Conservation (phyloP, 2,888 invertebrate species). For the Cheilosia soror region DNA sequence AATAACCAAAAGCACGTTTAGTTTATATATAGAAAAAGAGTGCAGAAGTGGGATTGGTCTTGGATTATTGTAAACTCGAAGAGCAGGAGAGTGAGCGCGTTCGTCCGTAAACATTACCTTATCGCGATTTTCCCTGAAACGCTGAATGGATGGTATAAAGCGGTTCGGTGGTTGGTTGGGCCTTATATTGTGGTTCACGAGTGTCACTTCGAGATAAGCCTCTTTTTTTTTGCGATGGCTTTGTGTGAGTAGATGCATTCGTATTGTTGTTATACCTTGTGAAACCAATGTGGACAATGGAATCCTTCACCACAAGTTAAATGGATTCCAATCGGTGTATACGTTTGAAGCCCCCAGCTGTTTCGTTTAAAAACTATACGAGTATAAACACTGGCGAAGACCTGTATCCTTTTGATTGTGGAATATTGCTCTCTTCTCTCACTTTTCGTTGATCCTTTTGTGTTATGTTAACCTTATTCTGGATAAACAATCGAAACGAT, state of each 20-base stretch:
- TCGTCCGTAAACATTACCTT: conserved; percentile 67
- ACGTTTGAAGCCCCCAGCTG: conserved; percentile 38
- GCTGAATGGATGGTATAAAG: conserved; percentile 41
- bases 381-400: neutral
- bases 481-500: conserved; percentile 75
- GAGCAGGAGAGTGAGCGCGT: conserved; percentile 37
- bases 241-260: conserved; percentile 32
- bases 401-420: conserved; percentile 45
- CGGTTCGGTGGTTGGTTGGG: conserved; percentile 16
- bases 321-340: conserved; percentile 52
- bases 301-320: conserved; percentile 56
- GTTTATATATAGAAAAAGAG: conserved; percentile 1
- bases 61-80: conserved; percentile 1
- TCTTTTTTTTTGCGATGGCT: conserved; percentile 15
- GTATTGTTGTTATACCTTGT: neutral
- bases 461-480: conserved; percentile 72
- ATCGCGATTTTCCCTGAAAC: conserved; percentile 57
- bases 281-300: conserved; percentile 41
- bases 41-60: conserved; percentile 37
- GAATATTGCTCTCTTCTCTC: conserved; percentile 8
- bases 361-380: conserved; percentile 10
- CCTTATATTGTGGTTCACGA: conserved; percentile 30
- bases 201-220: conserved; percentile 67
- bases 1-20: conserved; percentile 22
- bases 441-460: conserved; percentile 58